These are phyloP conservation scores for Leptinotarsa rubiginosa DNA, from an alignment of 2,888 invertebrate genomes.

Conservation along the genomic window DNA sequence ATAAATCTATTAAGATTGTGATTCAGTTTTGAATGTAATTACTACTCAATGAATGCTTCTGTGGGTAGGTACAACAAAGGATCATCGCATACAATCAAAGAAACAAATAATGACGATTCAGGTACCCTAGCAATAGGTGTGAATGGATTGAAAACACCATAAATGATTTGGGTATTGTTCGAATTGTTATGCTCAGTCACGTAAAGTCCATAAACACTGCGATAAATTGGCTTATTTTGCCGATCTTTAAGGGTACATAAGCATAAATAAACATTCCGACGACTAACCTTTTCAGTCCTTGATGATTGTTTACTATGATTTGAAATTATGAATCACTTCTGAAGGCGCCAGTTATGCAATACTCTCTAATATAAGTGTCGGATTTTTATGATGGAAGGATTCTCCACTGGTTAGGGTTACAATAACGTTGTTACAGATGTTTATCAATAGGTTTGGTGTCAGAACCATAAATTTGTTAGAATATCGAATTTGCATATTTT, in stretches of 20 bases:
- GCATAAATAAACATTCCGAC: background rate
- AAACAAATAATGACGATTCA: conserved; percentile 1
- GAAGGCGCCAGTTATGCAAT: conserved; percentile 24
- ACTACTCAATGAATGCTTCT: background rate
- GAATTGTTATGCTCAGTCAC: conserved; percentile 27
- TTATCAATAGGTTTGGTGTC: no score
- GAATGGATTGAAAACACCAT: conserved; percentile 31
- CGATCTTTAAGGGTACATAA: background rate
- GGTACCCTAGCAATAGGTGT: conserved; percentile 24
- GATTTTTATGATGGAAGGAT: conserved; percentile 10
- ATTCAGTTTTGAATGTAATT: background rate
- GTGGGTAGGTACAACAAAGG: background rate
- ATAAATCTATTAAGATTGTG: no score
- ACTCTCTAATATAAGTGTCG: background rate
- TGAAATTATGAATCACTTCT: conserved; percentile 26
- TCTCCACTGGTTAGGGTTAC: no score
- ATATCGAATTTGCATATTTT: no score
- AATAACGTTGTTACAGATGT: no score
- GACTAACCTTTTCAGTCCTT: background rate
- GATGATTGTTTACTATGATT: background rate
- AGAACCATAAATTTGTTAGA: no score
- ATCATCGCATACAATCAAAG: background rate
- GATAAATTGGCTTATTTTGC: conserved; percentile 26
- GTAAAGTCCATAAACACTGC: conserved; percentile 31
- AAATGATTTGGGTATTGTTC: conserved; percentile 12